phyloP scores from a whole-genome alignment of 1,140 invertebrate species.

The Nixonia krombeini region DNA sequence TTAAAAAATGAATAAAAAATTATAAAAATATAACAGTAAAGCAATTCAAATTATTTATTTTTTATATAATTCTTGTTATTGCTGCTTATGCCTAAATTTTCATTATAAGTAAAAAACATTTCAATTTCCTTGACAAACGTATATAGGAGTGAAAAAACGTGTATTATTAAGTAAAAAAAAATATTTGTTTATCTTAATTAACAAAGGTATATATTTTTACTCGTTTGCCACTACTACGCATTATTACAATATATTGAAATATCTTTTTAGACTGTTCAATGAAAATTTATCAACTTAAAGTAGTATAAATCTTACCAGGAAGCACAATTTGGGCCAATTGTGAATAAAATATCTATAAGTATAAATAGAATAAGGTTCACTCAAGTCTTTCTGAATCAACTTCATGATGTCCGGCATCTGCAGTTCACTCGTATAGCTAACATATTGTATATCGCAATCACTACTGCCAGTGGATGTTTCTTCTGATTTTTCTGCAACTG shows the following conservation, averaged over 20 bases:
- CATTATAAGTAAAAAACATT: slow-evolving; percentile 23
- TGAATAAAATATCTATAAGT: slow-evolving; percentile 99
- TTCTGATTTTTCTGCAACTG: slow-evolving; percentile 54
- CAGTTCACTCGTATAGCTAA: slow-evolving; percentile 88
- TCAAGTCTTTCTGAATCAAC: slow-evolving; percentile 98
- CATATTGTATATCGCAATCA: slow-evolving; percentile 71
- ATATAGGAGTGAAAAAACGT: no score
- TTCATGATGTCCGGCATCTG: slow-evolving; percentile 98
- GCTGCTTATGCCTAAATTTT: not conserved
- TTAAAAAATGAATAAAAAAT: no score
- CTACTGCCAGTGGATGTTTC: slow-evolving; percentile 51
- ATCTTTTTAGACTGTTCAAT: slow-evolving; percentile 6
- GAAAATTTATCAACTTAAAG: slow-evolving; percentile 10
- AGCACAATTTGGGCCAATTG: slow-evolving; percentile 99
- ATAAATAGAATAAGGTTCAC: slow-evolving; percentile 99
- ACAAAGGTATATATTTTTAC: no score
- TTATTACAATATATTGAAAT: no score
- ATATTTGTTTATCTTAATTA: no score
- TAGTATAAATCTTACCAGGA: slow-evolving; percentile 80
- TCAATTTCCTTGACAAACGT: no score
- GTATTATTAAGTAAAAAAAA: no score
- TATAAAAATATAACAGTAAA: no score
- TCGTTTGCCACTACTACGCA: no score
- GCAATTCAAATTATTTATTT: no score
- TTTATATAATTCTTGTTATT: not conserved